Conservation (phyloP, 2,797 vertebrate species). For the Pyrrhura leucotis region DNA sequence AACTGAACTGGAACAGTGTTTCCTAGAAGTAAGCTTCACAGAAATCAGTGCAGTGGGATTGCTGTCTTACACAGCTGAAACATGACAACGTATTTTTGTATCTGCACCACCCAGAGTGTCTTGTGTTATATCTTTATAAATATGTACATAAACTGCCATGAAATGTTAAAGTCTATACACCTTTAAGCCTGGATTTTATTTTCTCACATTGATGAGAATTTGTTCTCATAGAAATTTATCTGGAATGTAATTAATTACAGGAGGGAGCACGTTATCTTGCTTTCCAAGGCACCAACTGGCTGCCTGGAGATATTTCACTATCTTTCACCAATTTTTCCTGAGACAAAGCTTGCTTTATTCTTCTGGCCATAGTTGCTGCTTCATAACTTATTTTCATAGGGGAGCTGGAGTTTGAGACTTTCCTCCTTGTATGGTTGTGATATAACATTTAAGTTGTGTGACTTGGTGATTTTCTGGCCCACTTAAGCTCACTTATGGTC, state of each 20-base stretch:
- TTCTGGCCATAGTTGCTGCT: not conserved
- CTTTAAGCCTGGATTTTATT: not conserved
- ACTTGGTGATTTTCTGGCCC: not conserved
- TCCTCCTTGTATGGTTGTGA: not conserved
- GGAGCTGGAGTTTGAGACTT: not conserved
- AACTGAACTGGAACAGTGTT: not conserved
- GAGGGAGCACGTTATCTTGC: not conserved
- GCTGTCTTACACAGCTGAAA: not conserved
- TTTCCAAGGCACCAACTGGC: not conserved
- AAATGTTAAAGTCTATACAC: not conserved
- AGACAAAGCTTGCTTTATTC: not conserved
- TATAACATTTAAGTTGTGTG: not conserved
- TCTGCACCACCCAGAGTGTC: not conserved
- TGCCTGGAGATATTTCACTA: not conserved
- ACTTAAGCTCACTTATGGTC: not conserved
- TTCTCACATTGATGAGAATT: not conserved
- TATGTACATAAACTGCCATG: not conserved
- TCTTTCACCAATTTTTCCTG: not conserved
- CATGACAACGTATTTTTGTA: not conserved
- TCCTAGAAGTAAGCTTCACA: not conserved
- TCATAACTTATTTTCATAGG: not conserved
- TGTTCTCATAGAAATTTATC: not conserved
- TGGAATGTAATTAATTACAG: not conserved
- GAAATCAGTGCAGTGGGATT: not conserved
- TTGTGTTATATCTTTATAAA: not conserved